Conservation (phyloP, 1,140 invertebrate genomes). For the Diorhabda carinulata region DNA sequence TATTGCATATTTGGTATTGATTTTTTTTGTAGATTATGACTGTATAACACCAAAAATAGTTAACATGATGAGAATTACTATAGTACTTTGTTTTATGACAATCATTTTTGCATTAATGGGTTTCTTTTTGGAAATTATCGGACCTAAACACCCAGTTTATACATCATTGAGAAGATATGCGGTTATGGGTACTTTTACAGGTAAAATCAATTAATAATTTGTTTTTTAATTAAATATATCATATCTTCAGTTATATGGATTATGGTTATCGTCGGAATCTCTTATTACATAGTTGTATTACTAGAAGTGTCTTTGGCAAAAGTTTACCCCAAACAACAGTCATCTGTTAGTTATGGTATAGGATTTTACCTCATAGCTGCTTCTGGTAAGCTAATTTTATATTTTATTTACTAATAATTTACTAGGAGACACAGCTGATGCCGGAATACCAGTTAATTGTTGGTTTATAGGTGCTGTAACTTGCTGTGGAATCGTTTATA, state of each 20-base stretch:
- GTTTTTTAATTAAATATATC: slow-evolving; percentile 14
- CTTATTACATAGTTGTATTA: slow-evolving; percentile 41
- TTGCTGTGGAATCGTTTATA: slow-evolving; percentile 40
- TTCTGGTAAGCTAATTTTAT: slow-evolving; percentile 33
- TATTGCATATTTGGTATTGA: not conserved
- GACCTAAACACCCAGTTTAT: slow-evolving; percentile 39
- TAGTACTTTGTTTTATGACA: slow-evolving; percentile 44
- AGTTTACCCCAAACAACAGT: slow-evolving; percentile 35
- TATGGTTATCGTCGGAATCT: slow-evolving; percentile 42
- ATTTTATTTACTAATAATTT: not conserved
- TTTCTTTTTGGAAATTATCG: slow-evolving; percentile 43
- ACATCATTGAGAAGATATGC: slow-evolving; percentile 41
- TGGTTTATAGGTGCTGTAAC: slow-evolving; percentile 37
- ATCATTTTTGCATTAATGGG: slow-evolving; percentile 44
- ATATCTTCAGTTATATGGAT: slow-evolving; percentile 42
- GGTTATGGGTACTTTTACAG: slow-evolving; percentile 40
- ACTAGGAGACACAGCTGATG: not conserved
- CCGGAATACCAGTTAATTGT: not conserved
- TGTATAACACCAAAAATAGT: slow-evolving; percentile 42
- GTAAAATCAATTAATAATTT: slow-evolving; percentile 25
- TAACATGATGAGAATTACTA: slow-evolving; percentile 46
- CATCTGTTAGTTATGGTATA: slow-evolving; percentile 41
- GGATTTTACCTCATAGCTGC: slow-evolving; percentile 44
- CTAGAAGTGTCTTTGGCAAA: slow-evolving; percentile 40
- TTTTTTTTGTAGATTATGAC: slow-evolving; percentile 38